A percentile compares a stretch with the other conserved stretches of the same genome.
Evolutionary conservation across 2,888 invertebrate genomes (phyloP).

Genomic region (Junonia oenone): DNA sequence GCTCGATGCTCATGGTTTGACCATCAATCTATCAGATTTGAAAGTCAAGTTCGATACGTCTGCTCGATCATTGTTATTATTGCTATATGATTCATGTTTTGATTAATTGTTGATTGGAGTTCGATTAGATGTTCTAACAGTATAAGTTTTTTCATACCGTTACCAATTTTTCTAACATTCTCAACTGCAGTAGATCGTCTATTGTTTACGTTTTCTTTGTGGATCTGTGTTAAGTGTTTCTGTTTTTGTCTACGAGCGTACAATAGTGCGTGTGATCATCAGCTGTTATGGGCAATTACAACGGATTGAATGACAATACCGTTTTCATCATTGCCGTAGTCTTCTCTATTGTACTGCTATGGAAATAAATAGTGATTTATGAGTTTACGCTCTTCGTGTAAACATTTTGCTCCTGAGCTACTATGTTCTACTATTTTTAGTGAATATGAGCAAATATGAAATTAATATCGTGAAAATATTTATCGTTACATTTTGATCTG

Average conservation of each 20-base stretch:
- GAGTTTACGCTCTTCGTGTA: background rate
- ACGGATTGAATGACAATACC: conserved; percentile 10
- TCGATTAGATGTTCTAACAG: background rate
- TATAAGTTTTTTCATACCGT: background rate
- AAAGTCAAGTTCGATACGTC: conserved; percentile 10
- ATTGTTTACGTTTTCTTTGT: conserved; percentile 10
- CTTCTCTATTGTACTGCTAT: background rate
- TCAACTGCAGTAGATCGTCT: conserved; percentile 1
- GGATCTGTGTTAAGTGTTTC: background rate
- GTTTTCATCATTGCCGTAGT: conserved; percentile 2
- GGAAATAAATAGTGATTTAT: background rate
- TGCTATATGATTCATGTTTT: background rate
- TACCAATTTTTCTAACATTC: background rate
- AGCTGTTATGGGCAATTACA: conserved; percentile 16
- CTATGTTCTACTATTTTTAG: background rate
- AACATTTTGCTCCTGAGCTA: background rate
- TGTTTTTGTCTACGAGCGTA: conserved; percentile 6
- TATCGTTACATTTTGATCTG: background rate
- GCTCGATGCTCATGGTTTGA: conserved; percentile 24
- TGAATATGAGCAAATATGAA: background rate
- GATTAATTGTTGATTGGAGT: background rate
- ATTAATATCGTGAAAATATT: background rate
- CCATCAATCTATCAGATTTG: conserved; percentile 18
- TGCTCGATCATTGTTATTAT: background rate
- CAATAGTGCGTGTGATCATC: conserved; percentile 17